Conservation (phyloP, 2,113 vertebrate species). For the Corapipo altera region DNA sequence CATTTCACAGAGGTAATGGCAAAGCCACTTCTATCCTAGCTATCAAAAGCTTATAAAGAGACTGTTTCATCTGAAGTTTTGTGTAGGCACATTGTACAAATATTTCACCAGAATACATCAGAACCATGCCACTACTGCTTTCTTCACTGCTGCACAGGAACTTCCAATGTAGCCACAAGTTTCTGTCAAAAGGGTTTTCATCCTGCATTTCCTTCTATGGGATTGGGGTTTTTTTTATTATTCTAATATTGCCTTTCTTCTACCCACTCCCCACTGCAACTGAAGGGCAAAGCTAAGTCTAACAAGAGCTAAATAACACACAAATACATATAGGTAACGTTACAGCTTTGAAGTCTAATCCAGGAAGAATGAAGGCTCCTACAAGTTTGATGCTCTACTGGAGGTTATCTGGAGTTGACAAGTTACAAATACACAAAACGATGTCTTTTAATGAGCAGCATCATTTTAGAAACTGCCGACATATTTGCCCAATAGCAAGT, state of each 20-base stretch:
- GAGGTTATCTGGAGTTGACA: neutral
- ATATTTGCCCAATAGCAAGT: neutral
- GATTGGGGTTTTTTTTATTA: neutral
- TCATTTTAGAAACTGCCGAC: neutral
- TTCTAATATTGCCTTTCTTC: slow-evolving; percentile 21
- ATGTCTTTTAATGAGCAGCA: slow-evolving; percentile 17
- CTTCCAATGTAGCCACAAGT: slow-evolving; percentile 6
- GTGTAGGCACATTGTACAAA: slow-evolving; percentile 31
- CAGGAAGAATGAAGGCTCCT: neutral
- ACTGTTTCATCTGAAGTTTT: slow-evolving; percentile 46
- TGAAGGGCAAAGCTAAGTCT: slow-evolving; percentile 51
- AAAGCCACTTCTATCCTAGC: slow-evolving; percentile 34
- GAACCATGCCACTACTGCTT: neutral
- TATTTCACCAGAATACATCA: slow-evolving; percentile 47
- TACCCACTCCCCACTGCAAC: neutral
- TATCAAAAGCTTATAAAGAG: slow-evolving; percentile 58
- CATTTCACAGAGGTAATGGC: slow-evolving; percentile 57
- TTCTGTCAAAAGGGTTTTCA: slow-evolving; percentile 36
- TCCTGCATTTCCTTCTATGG: neutral
- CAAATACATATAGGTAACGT: neutral
- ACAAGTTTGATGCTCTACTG: slow-evolving; percentile 9
- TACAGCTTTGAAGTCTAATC: slow-evolving; percentile 14
- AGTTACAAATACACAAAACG: neutral
- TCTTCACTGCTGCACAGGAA: neutral
- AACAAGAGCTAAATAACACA: neutral